phyloP scores from a whole-genome alignment of 2,113 vertebrate genomes.

The Coryphaenoides rupestris region DNA sequence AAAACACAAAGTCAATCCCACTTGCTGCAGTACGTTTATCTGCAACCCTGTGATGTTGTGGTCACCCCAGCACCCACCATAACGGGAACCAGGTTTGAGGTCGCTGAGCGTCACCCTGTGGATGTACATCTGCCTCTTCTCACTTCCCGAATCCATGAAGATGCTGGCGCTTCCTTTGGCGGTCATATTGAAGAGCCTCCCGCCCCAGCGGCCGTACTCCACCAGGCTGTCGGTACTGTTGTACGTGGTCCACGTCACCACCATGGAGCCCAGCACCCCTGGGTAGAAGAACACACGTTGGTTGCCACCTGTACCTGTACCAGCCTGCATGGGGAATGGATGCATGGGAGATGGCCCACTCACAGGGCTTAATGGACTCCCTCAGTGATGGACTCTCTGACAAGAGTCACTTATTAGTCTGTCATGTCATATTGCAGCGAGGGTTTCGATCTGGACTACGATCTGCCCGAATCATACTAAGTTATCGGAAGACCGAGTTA shows the following conservation, averaged over 20 bases:
- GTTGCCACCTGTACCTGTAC: no score
- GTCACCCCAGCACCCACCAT: slow-evolving; percentile 68
- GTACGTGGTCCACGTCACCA: slow-evolving; percentile 83
- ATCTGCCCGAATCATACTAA: no score
- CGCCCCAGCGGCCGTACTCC: slow-evolving; percentile 66
- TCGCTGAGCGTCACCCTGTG: slow-evolving; percentile 75
- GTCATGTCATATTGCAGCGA: no score
- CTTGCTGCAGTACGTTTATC: background rate
- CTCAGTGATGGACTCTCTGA: slow-evolving; percentile 12
- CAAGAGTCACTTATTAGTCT: slow-evolving; percentile 1
- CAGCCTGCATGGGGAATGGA: no score
- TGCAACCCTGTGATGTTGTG: no score
- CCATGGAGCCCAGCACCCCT: slow-evolving; percentile 75
- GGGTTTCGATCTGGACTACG: no score
- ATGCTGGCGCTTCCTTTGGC: slow-evolving; percentile 56
- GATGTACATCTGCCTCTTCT: slow-evolving; percentile 73
- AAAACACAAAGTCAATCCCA: background rate
- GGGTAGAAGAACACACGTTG: slow-evolving; percentile 21
- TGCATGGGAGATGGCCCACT: no score
- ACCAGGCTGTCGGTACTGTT: slow-evolving; percentile 70
- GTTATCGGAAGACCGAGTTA: no score
- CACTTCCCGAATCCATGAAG: slow-evolving; percentile 78
- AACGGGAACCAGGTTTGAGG: slow-evolving; percentile 70
- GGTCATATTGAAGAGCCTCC: slow-evolving; percentile 58
- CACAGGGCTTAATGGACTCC: slow-evolving; percentile 15